phyloP scores from a whole-genome alignment of 2,797 vertebrate genomes.

The Lophius americanus region DNA sequence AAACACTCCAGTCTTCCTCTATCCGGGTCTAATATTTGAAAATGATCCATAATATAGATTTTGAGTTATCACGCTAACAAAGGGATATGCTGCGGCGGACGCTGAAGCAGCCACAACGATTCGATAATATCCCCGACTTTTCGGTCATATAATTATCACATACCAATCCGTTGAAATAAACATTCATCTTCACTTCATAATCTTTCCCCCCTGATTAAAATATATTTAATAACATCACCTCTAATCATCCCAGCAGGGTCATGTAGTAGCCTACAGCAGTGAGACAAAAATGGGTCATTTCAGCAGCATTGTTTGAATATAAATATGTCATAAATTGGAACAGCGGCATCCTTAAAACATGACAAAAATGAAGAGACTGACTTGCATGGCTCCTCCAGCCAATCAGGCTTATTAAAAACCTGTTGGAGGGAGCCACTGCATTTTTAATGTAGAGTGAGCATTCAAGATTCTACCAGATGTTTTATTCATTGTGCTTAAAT shows the following conservation, averaged over 20 bases:
- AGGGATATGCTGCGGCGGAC: too few relatives aligned
- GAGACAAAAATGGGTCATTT: constrained; percentile 26
- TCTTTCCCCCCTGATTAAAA: too few relatives aligned
- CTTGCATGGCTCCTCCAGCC: constrained; percentile 47
- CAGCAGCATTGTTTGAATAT: constrained; percentile 18
- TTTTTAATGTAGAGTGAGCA: constrained; percentile 68
- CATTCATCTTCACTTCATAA: too few relatives aligned
- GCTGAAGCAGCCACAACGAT: too few relatives aligned
- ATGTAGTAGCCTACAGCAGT: constrained; percentile 19
- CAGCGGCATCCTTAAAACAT: constrained; percentile 29
- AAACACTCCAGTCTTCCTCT: too few relatives aligned
- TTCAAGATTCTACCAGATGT: constrained; percentile 73
- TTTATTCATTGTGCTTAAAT: constrained; percentile 77
- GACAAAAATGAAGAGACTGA: constrained; percentile 27
- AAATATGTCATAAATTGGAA: constrained; percentile 42
- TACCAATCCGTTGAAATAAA: too few relatives aligned
- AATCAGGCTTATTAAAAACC: constrained; percentile 74
- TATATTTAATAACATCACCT: neutral
- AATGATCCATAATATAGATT: too few relatives aligned
- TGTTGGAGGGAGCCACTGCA: constrained; percentile 59
- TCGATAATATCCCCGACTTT: too few relatives aligned
- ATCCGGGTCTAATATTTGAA: too few relatives aligned
- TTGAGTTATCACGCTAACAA: too few relatives aligned
- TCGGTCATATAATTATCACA: too few relatives aligned
- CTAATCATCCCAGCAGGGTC: constrained; percentile 20